Percentiles rank a stretch among this genome's conserved stretches.
Evolutionary conservation across 2,888 invertebrate genomes (phyloP).

Genomic region (Trichopria drosophilae): DNA sequence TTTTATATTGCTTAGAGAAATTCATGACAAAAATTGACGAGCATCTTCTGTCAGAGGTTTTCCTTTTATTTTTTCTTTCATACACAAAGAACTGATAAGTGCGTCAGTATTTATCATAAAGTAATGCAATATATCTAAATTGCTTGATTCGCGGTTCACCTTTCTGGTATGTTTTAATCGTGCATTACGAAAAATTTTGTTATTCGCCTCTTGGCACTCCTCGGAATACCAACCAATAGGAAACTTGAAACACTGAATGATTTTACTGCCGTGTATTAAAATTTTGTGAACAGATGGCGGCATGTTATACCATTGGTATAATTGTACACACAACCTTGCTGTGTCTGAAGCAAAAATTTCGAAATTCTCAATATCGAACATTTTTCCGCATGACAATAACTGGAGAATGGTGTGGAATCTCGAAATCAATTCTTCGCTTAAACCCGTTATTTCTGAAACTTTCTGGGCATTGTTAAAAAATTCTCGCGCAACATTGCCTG

Average conservation of each 20-base stretch:
- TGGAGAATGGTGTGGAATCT: conserved; percentile 21
- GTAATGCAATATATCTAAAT: conserved; percentile 15
- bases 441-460: conserved; percentile 10
- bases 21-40: no score
- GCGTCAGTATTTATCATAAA: conserved; percentile 18
- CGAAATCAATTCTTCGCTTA: conserved; percentile 11
- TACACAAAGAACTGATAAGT: no score
- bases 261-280: conserved; percentile 27
- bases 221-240: conserved; percentile 26
- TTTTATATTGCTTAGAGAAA: no score
- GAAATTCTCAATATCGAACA: conserved; percentile 24
- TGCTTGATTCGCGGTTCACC: conserved; percentile 6
- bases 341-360: conserved; percentile 24
- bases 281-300: conserved; percentile 33
- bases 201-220: conserved; percentile 22
- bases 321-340: conserved; percentile 18
- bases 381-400: conserved; percentile 13
- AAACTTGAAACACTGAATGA: conserved; percentile 22
- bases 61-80: no score
- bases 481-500: conserved; percentile 18
- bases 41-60: no score
- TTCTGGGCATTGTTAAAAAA: conserved; percentile 19
- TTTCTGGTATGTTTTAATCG: conserved; percentile 13
- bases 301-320: conserved; percentile 37
- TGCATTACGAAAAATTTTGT: conserved; percentile 9